Percentiles rank a stretch among this genome's conserved stretches.
These are phyloP conservation scores for Gopherus evgoodei DNA, from an alignment of 2,113 vertebrate genomes.

Conservation along the genomic window DNA sequence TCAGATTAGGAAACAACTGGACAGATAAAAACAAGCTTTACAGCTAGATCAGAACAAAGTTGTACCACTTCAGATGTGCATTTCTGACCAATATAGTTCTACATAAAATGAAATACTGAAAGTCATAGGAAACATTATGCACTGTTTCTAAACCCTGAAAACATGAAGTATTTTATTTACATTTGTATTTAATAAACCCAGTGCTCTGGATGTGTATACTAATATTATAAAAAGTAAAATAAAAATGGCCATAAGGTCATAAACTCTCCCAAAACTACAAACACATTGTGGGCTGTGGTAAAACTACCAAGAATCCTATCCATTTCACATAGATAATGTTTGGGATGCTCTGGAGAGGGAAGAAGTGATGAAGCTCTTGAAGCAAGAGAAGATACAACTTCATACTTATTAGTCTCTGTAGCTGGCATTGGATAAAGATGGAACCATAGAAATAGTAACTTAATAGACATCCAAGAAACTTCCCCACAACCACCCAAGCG, in stretches of 20 bases:
- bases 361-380: not conserved
- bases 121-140: not conserved
- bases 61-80: fast-evolving
- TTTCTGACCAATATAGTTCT: not conserved
- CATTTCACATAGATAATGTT: not conserved
- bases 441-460: not conserved
- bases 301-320: not conserved
- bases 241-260: not conserved
- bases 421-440: not conserved
- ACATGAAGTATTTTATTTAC: not conserved
- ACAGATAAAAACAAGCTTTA: not conserved
- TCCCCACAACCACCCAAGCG: too few relatives aligned
- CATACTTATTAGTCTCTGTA: not conserved
- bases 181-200: not conserved
- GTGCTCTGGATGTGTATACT: not conserved
- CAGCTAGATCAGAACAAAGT: not conserved
- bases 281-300: not conserved
- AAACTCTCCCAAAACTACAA: not conserved
- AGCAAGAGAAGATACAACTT: not conserved
- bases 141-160: not conserved
- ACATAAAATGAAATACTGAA: not conserved
- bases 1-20: not conserved
- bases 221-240: not conserved
- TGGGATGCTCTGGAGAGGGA: not conserved
- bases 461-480: not conserved